These are phyloP conservation scores for Trissoscelio sp. DNA, from an alignment of 2,888 invertebrate species.

Conservation along the genomic window DNA sequence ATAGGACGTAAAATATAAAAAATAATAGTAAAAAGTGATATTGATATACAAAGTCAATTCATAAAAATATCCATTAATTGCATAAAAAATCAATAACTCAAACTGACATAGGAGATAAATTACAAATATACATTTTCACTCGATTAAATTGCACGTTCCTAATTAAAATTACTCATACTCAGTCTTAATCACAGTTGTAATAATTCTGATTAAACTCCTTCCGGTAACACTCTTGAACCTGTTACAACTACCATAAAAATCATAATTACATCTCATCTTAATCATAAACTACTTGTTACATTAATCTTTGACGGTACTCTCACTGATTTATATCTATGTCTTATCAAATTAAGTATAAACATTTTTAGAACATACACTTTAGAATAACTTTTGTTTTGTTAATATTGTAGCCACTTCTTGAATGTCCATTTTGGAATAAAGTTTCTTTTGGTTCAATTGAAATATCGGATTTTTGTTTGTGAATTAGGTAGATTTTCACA, in stretches of 20 bases:
- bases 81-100: not conserved
- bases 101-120: conserved; percentile 7
- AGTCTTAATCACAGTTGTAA: conserved; percentile 1
- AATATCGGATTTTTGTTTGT: no score
- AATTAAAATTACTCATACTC: conserved; percentile 27
- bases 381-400: no score
- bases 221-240: conserved; percentile 9
- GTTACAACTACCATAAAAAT: not conserved
- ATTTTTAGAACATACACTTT: no score
- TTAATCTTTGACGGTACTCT: not conserved
- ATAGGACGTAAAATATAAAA: no score
- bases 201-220: conserved; percentile 27
- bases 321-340: conserved; percentile 1
- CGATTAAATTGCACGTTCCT: conserved; percentile 17
- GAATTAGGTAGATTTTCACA: no score
- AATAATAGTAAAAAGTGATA: no score
- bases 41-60: no score
- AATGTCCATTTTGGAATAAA: no score
- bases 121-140: conserved; percentile 18
- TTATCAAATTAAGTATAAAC: conserved; percentile 4
- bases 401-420: no score
- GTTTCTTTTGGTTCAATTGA: no score
- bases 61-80: conserved; percentile 3
- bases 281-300: conserved; percentile 19
- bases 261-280: conserved; percentile 23